Evolutionary conservation across 2,113 vertebrate species (phyloP).

Genomic region (Callipepla squamata): DNA sequence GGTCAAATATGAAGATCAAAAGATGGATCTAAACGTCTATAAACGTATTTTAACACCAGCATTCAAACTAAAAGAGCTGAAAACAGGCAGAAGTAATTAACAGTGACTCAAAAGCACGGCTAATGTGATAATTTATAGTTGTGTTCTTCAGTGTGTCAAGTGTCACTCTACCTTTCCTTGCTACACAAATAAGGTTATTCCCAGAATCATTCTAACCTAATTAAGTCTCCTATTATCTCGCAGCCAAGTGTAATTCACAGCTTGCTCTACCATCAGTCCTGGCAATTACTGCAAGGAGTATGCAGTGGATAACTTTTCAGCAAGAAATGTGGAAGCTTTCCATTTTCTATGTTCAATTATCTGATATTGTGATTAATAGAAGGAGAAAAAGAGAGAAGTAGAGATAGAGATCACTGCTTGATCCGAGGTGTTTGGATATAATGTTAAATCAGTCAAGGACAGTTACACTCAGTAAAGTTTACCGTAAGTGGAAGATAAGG

Average conservation of each 20-base stretch:
- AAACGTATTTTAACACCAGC: not conserved
- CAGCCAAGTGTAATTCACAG: not conserved
- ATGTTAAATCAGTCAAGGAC: not conserved
- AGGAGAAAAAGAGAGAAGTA: not conserved
- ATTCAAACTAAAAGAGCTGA: not conserved
- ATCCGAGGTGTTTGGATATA: not conserved
- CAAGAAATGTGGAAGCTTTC: not conserved
- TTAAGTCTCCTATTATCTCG: conserved; percentile 19
- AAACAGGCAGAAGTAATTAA: not conserved
- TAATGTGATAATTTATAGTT: conserved; percentile 20
- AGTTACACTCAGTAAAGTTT: not conserved
- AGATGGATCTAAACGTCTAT: not conserved
- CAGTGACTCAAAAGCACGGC: conserved; percentile 2
- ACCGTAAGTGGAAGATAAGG: not conserved
- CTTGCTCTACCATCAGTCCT: not conserved
- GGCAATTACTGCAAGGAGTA: not conserved
- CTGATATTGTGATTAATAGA: not conserved
- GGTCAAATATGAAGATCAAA: not conserved
- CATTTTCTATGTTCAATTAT: not conserved
- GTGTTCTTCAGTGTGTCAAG: not conserved
- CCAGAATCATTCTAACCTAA: not conserved
- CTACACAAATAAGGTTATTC: conserved; percentile 37
- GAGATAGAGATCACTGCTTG: not conserved
- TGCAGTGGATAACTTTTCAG: not conserved
- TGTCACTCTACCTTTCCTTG: conserved; percentile 2